phyloP scores from a whole-genome alignment of 2,797 vertebrate genomes.

The Apodemus agrarius region DNA sequence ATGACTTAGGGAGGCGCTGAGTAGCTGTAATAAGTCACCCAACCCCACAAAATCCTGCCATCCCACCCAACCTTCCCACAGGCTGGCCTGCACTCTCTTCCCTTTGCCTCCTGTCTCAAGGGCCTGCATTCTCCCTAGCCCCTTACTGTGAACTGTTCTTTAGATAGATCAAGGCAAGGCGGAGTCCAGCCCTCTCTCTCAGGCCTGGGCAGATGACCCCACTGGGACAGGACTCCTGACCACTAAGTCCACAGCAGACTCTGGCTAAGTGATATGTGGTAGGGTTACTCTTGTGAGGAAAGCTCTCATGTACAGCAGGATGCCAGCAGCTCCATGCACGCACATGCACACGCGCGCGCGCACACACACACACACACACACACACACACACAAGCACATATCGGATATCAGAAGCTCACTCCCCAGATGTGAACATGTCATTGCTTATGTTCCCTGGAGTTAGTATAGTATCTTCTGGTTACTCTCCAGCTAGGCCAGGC shows the following conservation, averaged over 20 bases:
- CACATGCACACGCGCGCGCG: not conserved
- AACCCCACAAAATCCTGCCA: not conserved
- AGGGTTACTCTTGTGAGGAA: no score
- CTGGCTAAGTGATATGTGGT: no score
- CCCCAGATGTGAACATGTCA: accelerated
- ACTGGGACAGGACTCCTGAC: not conserved
- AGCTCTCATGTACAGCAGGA: accelerated
- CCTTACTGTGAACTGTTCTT: not conserved
- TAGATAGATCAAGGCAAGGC: not conserved
- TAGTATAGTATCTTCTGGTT: not conserved
- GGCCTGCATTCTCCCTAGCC: not conserved
- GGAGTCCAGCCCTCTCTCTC: not conserved
- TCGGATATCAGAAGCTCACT: not conserved
- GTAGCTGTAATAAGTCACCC: not conserved
- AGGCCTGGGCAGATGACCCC: no score
- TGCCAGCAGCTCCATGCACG: not conserved
- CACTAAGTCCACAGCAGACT: not conserved
- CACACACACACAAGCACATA: not conserved
- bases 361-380: not conserved
- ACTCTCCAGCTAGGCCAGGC: not conserved
- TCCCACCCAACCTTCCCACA: not conserved
- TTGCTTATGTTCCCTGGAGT: not conserved
- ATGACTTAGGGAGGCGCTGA: not conserved
- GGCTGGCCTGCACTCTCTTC: not conserved
- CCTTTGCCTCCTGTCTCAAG: not conserved